Evolutionary conservation across 2,888 invertebrate species (phyloP).

Genomic region (Ferdinandea cuprea): DNA sequence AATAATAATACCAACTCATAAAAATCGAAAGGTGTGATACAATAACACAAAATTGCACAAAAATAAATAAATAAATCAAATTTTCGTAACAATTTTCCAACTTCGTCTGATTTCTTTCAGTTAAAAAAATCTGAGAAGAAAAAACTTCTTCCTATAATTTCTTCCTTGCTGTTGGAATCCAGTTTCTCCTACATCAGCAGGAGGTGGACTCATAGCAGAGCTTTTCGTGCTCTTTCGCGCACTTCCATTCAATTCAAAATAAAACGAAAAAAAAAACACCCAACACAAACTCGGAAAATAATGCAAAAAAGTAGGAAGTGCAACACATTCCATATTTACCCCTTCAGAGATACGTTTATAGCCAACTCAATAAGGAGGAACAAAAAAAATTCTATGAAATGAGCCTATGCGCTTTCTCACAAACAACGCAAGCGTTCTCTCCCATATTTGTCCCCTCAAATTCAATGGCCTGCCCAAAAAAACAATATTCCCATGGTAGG

Average conservation of each 20-base stretch:
- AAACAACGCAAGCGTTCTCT: conserved; percentile 68
- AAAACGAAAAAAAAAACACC: not conserved
- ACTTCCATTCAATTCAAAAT: conserved; percentile 55
- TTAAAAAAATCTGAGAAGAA: conserved; percentile 33
- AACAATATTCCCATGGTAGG: conserved; percentile 43
- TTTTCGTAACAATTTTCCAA: conserved; percentile 45
- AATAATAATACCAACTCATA: too few species aligned
- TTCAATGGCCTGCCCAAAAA: conserved; percentile 69
- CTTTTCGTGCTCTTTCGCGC: conserved; percentile 67
- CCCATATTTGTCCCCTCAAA: conserved; percentile 9
- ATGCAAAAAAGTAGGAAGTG: conserved; percentile 62
- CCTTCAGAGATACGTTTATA: conserved; percentile 70
- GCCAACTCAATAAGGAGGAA: conserved; percentile 22
- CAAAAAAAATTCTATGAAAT: conserved; percentile 31
- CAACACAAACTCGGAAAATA: too few species aligned
- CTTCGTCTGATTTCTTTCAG: conserved; percentile 54
- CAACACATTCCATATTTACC: conserved; percentile 70
- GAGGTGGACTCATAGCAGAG: conserved; percentile 50
- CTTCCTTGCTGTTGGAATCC: conserved; percentile 20
- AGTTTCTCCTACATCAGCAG: conserved; percentile 1
- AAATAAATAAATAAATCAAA: not conserved
- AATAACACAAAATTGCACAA: too few species aligned
- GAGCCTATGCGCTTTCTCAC: conserved; percentile 71
- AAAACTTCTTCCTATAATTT: conserved; percentile 19
- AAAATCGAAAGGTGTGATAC: too few species aligned